Base-by-base conservation (phyloP, 2,888 invertebrate species). In the Trachelus iudaicus region DNA sequence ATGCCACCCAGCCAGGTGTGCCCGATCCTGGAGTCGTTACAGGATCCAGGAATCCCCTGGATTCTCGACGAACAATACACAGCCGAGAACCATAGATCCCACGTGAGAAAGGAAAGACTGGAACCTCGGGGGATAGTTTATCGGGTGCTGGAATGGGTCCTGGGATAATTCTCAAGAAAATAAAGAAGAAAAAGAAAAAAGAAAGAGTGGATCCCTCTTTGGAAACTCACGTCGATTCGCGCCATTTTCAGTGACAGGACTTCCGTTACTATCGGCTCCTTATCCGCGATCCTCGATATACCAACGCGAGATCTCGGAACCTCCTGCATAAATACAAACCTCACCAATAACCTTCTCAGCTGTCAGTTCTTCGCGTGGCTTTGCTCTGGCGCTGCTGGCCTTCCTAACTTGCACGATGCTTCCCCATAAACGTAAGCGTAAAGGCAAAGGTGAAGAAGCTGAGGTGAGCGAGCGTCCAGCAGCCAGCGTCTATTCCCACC, bases 1-100 rank as follows among this genome's bases (percentile, higher is more conserved):
- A 82, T 83, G 86, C 86, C 85, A 87, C 85, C 86, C 88, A 88
- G 87, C 90, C 90, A 90, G 90, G 90, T 90, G 90, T 86, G 85
- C 85, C 79, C 34, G 83, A 85, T 83, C 85, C 83, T 84, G 86
- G 78, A 87, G 83, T 87, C 87, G 88, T 88, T 86, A 87, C 89
- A 87, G 86, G 88, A 87, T 89, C 87, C 87, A 87, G 86, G 86
- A 88, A 87, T 85, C 83, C 81, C 76, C 79, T 81, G 77, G 81
- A 56, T 56, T 79, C 79, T 71, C 69, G 74, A 77, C 56, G 56
- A 56, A 56, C 56, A 56, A 56, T 56, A 9, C 56, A 9, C 56
- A 9, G 23, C 23, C 56, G 56, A 56, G 56, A 56, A 56, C 56
- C 56, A 56, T 56, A 23, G 56, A 23, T 56, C 56, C 56, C 23